phyloP scores from a whole-genome alignment of 2,888 invertebrate species.

The Drosophila birchii region DNA sequence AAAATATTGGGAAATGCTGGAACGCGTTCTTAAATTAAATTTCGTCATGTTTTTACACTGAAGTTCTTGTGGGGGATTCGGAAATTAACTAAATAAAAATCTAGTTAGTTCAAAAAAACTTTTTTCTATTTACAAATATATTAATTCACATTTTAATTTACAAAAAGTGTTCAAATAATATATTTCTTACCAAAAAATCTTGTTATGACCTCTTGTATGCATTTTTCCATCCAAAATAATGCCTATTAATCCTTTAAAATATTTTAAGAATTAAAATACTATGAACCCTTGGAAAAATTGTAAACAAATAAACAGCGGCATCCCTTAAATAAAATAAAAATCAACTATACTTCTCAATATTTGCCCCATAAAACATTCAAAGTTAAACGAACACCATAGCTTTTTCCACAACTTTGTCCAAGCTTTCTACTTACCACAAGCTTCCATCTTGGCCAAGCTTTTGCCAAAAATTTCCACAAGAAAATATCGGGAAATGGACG shows the following conservation, averaged over 20 bases:
- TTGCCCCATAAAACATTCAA: neutral
- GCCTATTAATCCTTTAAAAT: neutral
- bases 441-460: constrained; percentile 14
- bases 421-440: constrained; percentile 22
- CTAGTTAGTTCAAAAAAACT: too few relatives aligned
- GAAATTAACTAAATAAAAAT: neutral
- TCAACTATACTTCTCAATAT: neutral
- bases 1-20: constrained; percentile 23
- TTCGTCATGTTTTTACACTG: neutral
- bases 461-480: constrained; percentile 9
- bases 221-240: neutral
- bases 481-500: constrained; percentile 45
- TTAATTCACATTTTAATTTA: too few relatives aligned
- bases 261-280: neutral
- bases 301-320: too few relatives aligned
- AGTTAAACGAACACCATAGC: neutral
- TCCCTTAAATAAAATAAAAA: too few relatives aligned
- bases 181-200: neutral
- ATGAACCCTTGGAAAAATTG: too few relatives aligned
- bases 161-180: too few relatives aligned
- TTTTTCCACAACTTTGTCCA: constrained; percentile 2
- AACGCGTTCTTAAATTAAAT: neutral
- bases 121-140: too few relatives aligned
- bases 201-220: neutral
- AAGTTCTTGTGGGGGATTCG: neutral